phyloP scores from a whole-genome alignment of 2,888 invertebrate genomes.

The Drosophila falleni region DNA sequence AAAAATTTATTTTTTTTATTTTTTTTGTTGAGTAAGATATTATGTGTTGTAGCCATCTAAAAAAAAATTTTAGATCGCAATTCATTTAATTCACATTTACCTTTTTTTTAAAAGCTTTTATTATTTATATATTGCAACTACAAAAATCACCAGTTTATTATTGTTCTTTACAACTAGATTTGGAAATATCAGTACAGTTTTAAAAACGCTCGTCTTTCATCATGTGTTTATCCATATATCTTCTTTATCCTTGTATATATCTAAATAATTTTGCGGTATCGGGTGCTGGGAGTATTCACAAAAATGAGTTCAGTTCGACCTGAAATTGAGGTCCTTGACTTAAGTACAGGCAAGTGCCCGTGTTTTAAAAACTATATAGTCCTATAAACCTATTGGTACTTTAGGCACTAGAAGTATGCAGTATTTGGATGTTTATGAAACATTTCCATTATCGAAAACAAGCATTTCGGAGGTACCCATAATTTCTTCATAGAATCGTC shows the following conservation, averaged over 20 bases:
- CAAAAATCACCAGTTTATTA: conserved; percentile 80
- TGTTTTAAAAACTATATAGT: not conserved
- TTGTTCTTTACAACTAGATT: conserved; percentile 70
- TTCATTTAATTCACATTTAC: not conserved
- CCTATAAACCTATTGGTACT: conserved; percentile 16
- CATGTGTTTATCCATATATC: conserved; percentile 25
- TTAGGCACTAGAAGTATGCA: conserved; percentile 65
- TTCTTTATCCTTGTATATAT: conserved; percentile 15
- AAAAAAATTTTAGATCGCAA: too few relatives aligned
- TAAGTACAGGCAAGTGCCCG: conserved; percentile 50
- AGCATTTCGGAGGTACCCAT: conserved; percentile 84
- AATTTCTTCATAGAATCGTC: conserved; percentile 83
- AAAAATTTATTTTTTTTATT: too few relatives aligned
- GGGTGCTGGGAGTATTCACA: conserved; percentile 31
- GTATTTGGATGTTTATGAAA: conserved; percentile 24
- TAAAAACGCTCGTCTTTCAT: conserved; percentile 31
- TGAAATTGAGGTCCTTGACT: conserved; percentile 36
- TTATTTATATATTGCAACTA: conserved; percentile 63
- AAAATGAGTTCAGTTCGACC: conserved; percentile 68
- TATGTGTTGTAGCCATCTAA: too few relatives aligned
- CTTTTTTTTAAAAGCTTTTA: conserved; percentile 41
- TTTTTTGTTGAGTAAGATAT: too few relatives aligned
- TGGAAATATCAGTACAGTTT: conserved; percentile 74
- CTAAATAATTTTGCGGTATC: conserved; percentile 6
- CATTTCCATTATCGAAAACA: conserved; percentile 68